Conservation (phyloP, 2,113 vertebrate genomes). For the Falcunculus frontatus region DNA sequence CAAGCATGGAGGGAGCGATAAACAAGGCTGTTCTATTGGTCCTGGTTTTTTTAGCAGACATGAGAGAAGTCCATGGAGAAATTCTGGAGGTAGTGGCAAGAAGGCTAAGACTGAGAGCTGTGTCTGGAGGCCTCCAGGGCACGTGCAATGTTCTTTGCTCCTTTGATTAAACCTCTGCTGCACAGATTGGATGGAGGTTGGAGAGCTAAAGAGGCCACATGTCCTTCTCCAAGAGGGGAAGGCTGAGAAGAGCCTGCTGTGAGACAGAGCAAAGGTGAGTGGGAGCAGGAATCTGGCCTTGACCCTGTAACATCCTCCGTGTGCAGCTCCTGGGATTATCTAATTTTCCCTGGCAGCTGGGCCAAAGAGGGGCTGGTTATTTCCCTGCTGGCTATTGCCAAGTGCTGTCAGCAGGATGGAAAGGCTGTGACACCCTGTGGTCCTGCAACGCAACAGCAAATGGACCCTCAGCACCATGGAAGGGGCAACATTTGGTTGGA, state of each 20-base stretch:
- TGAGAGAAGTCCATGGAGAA: background rate
- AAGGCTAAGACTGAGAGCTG: background rate
- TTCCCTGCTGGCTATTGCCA: background rate
- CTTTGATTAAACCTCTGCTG: background rate
- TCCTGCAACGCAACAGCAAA: background rate
- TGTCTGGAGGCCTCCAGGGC: background rate
- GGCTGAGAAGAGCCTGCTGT: background rate
- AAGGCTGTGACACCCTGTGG: slow-evolving; percentile 48
- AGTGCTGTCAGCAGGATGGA: background rate
- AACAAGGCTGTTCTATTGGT: background rate
- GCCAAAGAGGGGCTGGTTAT: background rate
- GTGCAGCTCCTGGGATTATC: background rate
- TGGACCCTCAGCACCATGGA: no score
- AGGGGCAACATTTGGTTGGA: background rate
- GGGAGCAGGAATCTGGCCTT: background rate
- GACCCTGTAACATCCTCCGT: background rate
- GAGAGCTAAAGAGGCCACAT: background rate
- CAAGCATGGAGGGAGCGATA: background rate
- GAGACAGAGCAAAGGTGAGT: background rate
- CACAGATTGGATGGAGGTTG: background rate
- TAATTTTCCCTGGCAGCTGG: background rate
- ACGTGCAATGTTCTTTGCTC: background rate
- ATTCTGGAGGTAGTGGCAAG: background rate
- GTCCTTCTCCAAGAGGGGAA: background rate
- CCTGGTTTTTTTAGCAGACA: background rate